Conservation (phyloP, 2,113 vertebrate species). For the Pollimyrus isidori region DNA sequence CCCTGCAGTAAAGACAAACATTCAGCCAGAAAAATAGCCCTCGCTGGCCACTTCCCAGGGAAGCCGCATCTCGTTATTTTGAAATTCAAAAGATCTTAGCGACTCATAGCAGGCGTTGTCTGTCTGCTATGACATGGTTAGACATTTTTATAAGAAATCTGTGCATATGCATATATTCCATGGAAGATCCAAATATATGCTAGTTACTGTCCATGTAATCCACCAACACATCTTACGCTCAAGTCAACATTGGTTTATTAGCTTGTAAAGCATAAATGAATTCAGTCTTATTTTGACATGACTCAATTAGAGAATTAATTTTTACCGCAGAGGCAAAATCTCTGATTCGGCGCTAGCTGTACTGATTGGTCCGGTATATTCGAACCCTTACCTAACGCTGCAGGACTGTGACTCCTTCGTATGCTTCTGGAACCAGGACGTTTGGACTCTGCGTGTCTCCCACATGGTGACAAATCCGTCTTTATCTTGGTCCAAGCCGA, state of each 20-base stretch:
- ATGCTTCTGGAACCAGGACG: constrained; percentile 80
- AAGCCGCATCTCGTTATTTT: not conserved
- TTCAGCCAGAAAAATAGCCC: not conserved
- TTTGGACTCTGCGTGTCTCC: constrained; percentile 68
- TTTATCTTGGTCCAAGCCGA: constrained; percentile 64
- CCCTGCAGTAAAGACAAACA: not conserved
- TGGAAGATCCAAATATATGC: not conserved
- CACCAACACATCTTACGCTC: not conserved
- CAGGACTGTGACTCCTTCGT: constrained; percentile 74
- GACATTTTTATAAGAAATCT: not conserved
- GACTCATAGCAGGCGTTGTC: not conserved
- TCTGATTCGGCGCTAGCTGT: not conserved
- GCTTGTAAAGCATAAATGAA: not conserved
- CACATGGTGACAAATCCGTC: constrained; percentile 61
- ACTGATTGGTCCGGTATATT: not conserved
- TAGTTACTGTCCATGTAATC: not conserved
- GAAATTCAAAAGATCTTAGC: not conserved
- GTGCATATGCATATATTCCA: not conserved
- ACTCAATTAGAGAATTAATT: not conserved
- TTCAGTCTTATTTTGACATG: not conserved
- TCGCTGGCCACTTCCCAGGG: not conserved
- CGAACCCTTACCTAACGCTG: constrained; percentile 71
- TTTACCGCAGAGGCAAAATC: not conserved
- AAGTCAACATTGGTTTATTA: not conserved
- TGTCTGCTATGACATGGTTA: not conserved